A percentile compares a stretch with the other conserved stretches of the same genome.
Evolutionary conservation across 2,888 invertebrate species (phyloP).

Genomic region (Amaurobius ferox): DNA sequence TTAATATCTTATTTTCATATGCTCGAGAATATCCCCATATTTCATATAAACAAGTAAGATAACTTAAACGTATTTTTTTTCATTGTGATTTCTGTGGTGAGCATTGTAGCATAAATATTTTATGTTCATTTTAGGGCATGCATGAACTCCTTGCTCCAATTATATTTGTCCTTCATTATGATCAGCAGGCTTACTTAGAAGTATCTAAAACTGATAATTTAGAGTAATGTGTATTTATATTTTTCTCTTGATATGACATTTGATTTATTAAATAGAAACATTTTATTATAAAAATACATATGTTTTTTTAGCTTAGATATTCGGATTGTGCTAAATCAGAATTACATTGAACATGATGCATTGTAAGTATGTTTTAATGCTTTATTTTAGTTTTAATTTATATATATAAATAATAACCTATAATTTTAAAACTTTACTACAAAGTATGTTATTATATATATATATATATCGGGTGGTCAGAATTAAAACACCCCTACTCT

Average conservation of each 20-base stretch:
- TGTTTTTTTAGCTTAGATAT: constrained; percentile 82
- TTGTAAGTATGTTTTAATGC: constrained; percentile 81
- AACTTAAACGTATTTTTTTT: neutral
- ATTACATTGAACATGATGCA: constrained; percentile 86
- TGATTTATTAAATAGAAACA: too few species aligned
- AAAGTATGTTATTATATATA: too few species aligned
- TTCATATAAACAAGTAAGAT: constrained; percentile 84
- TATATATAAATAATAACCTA: too few species aligned
- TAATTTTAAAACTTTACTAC: too few species aligned
- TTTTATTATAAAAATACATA: neutral
- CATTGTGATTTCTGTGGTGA: neutral
- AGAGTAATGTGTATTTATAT: constrained; percentile 35
- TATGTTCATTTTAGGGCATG: constrained; percentile 84
- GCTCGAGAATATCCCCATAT: constrained; percentile 83
- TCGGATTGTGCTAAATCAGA: constrained; percentile 83
- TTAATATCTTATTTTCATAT: constrained; percentile 81
- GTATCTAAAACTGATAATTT: constrained; percentile 32
- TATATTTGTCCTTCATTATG: constrained; percentile 86
- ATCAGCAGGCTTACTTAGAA: constrained; percentile 83
- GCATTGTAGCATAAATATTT: too few species aligned
- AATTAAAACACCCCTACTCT: too few species aligned
- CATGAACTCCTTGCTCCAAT: constrained; percentile 90
- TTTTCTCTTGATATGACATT: neutral
- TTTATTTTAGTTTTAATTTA: too few species aligned
- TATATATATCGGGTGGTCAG: too few species aligned